Evolutionary conservation across 2,113 vertebrate species (phyloP).

Genomic region (Zosterops hypoxanthus): DNA sequence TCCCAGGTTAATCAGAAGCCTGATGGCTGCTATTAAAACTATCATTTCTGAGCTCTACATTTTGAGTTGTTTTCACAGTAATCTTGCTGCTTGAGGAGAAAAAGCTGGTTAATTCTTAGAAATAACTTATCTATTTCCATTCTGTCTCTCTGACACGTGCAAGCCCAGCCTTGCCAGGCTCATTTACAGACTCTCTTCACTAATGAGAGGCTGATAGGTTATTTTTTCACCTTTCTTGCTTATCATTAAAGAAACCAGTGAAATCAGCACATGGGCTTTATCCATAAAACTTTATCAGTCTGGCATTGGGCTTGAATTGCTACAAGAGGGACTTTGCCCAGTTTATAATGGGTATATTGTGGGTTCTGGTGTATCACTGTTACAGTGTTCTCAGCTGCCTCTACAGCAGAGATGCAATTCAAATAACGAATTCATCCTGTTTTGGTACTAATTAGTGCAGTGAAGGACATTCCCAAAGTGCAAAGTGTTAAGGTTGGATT

Average conservation of each 20-base stretch:
- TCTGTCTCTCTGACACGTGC: background rate
- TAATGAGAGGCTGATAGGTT: background rate
- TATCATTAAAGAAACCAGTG: background rate
- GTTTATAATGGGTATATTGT: background rate
- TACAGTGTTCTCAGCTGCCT: background rate
- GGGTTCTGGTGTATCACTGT: background rate
- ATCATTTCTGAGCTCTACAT: rapidly evolving
- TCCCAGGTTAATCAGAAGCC: background rate
- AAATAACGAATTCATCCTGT: background rate
- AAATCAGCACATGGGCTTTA: background rate
- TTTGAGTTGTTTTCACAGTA: background rate
- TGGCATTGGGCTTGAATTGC: background rate
- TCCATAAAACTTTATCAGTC: background rate
- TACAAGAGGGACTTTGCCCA: background rate
- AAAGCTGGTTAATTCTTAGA: background rate
- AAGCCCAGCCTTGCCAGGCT: background rate
- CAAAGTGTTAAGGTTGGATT: background rate
- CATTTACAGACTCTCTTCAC: background rate
- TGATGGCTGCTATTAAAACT: background rate
- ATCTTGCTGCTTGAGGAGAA: background rate
- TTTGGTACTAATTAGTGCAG: background rate
- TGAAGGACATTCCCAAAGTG: background rate
- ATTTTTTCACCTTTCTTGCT: background rate
- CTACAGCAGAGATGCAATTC: background rate
- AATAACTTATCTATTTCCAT: background rate